A percentile compares a stretch with the other conserved stretches of the same genome.
phyloP scores from a whole-genome alignment of 2,888 invertebrate genomes.

The Pedicia rivosa region DNA sequence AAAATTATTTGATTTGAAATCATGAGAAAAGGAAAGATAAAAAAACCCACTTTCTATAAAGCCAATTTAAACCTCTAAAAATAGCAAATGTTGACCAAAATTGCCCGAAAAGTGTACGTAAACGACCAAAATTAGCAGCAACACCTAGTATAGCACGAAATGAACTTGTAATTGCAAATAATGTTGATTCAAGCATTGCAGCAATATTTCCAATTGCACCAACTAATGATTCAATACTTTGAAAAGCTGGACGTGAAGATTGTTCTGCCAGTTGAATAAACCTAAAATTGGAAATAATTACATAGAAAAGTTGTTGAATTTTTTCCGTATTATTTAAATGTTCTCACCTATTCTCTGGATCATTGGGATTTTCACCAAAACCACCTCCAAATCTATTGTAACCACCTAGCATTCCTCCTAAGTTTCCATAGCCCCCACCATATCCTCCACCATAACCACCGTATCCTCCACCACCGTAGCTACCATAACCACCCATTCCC shows the following conservation, averaged over 20 bases:
- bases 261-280: slow-evolving; percentile 84
- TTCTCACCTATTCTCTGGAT: slow-evolving; percentile 20
- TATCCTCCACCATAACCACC: slow-evolving; percentile 9
- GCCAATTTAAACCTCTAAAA: slow-evolving; percentile 62
- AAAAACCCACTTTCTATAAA: slow-evolving; percentile 43
- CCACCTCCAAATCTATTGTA: slow-evolving; percentile 11
- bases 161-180: slow-evolving; percentile 87
- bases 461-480: slow-evolving; percentile 2
- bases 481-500: neutral
- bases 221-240: slow-evolving; percentile 84
- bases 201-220: slow-evolving; percentile 85
- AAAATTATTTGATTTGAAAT: too few relatives aligned
- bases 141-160: slow-evolving; percentile 91
- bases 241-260: slow-evolving; percentile 81
- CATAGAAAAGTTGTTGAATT: neutral
- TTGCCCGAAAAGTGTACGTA: slow-evolving; percentile 69
- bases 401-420: slow-evolving; percentile 10
- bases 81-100: slow-evolving; percentile 79
- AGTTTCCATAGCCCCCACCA: slow-evolving; percentile 17
- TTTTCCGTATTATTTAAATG: neutral
- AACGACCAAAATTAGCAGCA: slow-evolving; percentile 81
- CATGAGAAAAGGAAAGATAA: too few relatives aligned
- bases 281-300: slow-evolving; percentile 29
- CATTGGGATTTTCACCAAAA: slow-evolving; percentile 19
- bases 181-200: slow-evolving; percentile 94